Percentiles rank a stretch among this genome's conserved stretches.
These are phyloP conservation scores for Cyclina sinensis DNA, from an alignment of 1,140 invertebrate species.

Conservation along the genomic window DNA sequence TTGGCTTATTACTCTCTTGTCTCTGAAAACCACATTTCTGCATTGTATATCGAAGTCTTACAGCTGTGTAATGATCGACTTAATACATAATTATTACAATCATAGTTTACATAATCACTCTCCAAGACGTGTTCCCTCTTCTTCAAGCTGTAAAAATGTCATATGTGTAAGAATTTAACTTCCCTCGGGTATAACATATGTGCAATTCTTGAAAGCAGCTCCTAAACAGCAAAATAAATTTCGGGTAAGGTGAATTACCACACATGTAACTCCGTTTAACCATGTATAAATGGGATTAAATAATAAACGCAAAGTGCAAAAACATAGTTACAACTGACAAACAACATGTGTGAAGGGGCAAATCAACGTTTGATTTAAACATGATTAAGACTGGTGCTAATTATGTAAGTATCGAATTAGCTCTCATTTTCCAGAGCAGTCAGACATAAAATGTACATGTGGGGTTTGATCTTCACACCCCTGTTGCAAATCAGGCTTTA, in stretches of 20 bases:
- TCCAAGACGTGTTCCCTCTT: no score
- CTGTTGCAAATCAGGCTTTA: no score
- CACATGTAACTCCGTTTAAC: not conserved
- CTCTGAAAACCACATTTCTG: no score
- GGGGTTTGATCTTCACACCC: no score
- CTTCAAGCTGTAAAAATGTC: no score
- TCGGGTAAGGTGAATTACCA: not conserved
- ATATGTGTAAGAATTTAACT: no score
- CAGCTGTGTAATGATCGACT: no score
- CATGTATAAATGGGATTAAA: not conserved
- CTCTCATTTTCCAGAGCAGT: not conserved
- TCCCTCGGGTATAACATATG: not conserved
- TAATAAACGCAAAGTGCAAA: not conserved
- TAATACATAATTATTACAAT: no score
- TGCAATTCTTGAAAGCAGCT: not conserved
- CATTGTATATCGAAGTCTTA: no score
- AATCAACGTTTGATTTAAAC: conserved; percentile 11
- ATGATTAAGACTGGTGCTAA: conserved; percentile 10
- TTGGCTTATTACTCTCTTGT: no score
- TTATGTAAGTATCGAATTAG: conserved; percentile 1
- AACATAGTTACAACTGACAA: conserved; percentile 7
- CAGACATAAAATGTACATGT: not conserved
- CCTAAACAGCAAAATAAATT: not conserved
- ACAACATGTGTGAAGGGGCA: not conserved
- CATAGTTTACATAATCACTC: no score